These are phyloP conservation scores for Clarias laeviceps DNA, from an alignment of 2,797 vertebrate genomes.

Conservation along the genomic window DNA sequence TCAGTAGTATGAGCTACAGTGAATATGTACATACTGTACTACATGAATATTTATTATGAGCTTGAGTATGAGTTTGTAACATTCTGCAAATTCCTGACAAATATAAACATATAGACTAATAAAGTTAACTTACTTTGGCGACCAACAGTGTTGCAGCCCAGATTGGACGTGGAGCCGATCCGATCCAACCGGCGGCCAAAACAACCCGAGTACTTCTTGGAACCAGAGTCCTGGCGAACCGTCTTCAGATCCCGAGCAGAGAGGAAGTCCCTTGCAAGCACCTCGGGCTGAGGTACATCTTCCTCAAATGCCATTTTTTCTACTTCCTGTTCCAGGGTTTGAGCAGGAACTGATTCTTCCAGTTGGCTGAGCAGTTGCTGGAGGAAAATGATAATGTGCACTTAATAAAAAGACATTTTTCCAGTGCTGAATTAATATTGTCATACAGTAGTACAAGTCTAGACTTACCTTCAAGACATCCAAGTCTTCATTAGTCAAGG, in stretches of 20 bases:
- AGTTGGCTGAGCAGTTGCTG: slow-evolving; percentile 72
- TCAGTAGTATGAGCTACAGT: no score
- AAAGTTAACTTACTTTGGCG: slow-evolving; percentile 68
- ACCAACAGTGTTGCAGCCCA: slow-evolving; percentile 77
- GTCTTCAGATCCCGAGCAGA: slow-evolving; percentile 70
- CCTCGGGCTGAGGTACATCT: slow-evolving; percentile 22
- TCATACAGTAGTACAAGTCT: background rate
- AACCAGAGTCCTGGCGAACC: slow-evolving; percentile 64
- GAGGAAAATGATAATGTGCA: background rate
- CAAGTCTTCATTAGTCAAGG: slow-evolving; percentile 64
- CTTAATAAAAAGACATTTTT: background rate
- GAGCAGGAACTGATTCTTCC: slow-evolving; percentile 61
- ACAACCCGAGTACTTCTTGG: slow-evolving; percentile 74
- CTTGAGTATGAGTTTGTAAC: background rate
- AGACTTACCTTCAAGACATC: slow-evolving; percentile 72
- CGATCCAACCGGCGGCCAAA: slow-evolving; percentile 85
- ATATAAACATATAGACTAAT: background rate
- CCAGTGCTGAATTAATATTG: background rate
- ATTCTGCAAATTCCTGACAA: background rate
- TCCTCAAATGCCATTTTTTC: slow-evolving; percentile 42
- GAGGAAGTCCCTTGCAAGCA: slow-evolving; percentile 60
- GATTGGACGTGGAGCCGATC: slow-evolving; percentile 82
- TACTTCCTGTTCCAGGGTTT: slow-evolving; percentile 16
- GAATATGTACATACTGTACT: no score
- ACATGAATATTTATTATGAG: no score